These are phyloP conservation scores for Hecatera dysodea DNA, from an alignment of 2,888 invertebrate species.

Conservation along the genomic window DNA sequence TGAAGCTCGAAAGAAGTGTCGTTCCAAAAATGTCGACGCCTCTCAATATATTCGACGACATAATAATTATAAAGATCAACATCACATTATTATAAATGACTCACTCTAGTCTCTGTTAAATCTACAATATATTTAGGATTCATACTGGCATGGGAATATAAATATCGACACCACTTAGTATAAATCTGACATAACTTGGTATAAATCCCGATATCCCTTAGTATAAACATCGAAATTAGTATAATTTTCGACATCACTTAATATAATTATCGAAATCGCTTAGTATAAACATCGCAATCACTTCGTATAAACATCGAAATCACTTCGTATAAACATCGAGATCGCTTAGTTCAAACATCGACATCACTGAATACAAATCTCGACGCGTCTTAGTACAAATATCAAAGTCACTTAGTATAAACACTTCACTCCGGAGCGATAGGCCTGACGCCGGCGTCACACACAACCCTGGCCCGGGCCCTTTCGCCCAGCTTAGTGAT, in stretches of 20 bases:
- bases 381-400: background rate
- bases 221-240: background rate
- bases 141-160: background rate
- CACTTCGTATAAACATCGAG: background rate
- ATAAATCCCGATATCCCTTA: too few species aligned
- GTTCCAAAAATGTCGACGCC: too few species aligned
- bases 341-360: too few species aligned
- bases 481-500: conserved; percentile 81
- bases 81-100: background rate
- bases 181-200: background rate
- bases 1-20: too few species aligned
- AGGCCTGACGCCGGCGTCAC: conserved; percentile 64
- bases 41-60: too few species aligned
- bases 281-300: background rate
- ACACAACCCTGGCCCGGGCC: conserved; percentile 57
- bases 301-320: background rate
- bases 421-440: background rate
- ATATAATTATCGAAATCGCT: background rate
- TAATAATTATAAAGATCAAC: too few species aligned
- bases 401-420: background rate
- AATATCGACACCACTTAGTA: background rate
- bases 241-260: background rate
- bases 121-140: background rate
- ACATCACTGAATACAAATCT: background rate
- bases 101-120: background rate